Conservation (phyloP, 2,888 invertebrate species). For the Aporophyla nigra region DNA sequence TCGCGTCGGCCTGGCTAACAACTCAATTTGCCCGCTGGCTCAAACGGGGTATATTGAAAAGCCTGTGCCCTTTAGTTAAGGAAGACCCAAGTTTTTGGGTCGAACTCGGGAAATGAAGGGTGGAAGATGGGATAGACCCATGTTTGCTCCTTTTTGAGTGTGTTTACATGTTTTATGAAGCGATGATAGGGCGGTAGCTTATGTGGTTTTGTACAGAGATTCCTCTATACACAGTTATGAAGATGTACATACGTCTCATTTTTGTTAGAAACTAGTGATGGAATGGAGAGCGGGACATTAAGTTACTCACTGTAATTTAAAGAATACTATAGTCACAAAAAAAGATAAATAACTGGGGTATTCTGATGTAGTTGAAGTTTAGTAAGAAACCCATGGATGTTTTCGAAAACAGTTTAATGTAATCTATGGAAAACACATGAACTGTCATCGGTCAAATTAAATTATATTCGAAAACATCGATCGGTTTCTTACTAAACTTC, state of each 20-base stretch:
- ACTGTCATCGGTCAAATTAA: too few relatives aligned
- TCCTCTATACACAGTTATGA: not conserved
- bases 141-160: conserved; percentile 46
- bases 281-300: not conserved
- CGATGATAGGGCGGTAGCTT: not conserved
- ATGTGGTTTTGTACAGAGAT: not conserved
- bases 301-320: not conserved
- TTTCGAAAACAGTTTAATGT: too few relatives aligned
- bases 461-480: too few relatives aligned
- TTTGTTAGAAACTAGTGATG: not conserved
- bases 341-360: too few relatives aligned
- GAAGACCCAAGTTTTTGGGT: conserved; percentile 52
- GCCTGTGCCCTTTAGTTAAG: conserved; percentile 60
- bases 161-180: conserved; percentile 36
- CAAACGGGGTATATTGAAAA: conserved; percentile 68
- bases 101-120: conserved; percentile 61
- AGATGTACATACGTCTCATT: not conserved
- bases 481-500: too few relatives aligned
- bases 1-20: conserved; percentile 63
- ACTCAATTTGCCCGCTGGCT: conserved; percentile 70
- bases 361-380: too few relatives aligned
- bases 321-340: too few relatives aligned
- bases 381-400: too few relatives aligned
- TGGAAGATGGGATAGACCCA: not conserved
- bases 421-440: too few relatives aligned